These are phyloP conservation scores for Acipenser transmontanus DNA, from an alignment of 2,797 vertebrate genomes.

Conservation along the genomic window DNA sequence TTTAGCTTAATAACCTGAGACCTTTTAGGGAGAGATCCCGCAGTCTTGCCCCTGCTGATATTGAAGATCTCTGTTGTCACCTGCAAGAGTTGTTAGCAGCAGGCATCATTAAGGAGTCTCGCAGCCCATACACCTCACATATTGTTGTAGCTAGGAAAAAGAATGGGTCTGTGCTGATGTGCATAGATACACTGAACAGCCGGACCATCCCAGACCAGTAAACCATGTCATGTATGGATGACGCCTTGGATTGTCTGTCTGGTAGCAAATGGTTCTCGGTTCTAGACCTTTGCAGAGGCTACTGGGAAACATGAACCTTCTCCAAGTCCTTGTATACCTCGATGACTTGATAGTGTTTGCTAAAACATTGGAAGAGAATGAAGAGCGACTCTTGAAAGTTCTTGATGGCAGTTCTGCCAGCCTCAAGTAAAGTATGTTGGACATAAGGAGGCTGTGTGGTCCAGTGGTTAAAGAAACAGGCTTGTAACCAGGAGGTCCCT, in stretches of 20 bases:
- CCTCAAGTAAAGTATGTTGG: too few relatives aligned
- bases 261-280: too few relatives aligned
- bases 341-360: too few relatives aligned
- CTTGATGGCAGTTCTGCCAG: too few relatives aligned
- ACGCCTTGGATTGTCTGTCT: not conserved
- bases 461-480: too few relatives aligned
- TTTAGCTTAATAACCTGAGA: not conserved
- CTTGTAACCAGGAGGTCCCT: too few relatives aligned
- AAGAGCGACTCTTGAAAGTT: too few relatives aligned
- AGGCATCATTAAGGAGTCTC: constrained; percentile 6
- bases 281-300: too few relatives aligned
- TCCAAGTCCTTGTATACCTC: not conserved
- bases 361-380: too few relatives aligned
- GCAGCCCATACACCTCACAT: not conserved
- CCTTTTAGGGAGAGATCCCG: not conserved
- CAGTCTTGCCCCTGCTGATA: not conserved
- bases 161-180: constrained; percentile 1
- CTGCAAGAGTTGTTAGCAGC: not conserved
- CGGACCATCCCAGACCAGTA: constrained; percentile 5
- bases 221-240: not conserved
- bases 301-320: too few relatives aligned
- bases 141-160: constrained; percentile 1
- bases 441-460: too few relatives aligned
- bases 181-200: constrained; percentile 4
- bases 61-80: too few relatives aligned